Evolutionary conservation across 1,140 invertebrate species (phyloP), one percentile per base, ranked within the genome.

Genomic region (Acromyrmex heyeri): DNA sequence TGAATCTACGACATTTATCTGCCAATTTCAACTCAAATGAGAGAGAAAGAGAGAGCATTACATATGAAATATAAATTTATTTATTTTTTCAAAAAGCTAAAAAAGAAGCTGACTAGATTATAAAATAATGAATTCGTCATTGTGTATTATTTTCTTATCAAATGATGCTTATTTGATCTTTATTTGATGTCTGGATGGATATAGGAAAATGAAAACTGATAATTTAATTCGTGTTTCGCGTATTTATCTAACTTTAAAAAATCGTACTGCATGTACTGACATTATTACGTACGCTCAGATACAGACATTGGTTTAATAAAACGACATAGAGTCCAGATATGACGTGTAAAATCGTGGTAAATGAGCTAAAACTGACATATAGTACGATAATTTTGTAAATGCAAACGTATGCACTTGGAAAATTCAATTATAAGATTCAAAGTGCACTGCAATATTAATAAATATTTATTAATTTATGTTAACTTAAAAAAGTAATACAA

Each of bases 381-480:
- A 64, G 24, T 34, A 16, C 34, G 21, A 48, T 30, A 18, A 70
- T 44, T 79, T 34, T 70, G 64, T 16, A 69, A 44, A 78, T 24
- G 8, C 30, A 34, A 34, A 34, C 48, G 12, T 24, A 44, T 30
- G 16, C 34, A 34, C n/a, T 72, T 72, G 30, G 21, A 44, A 69
- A 57, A 81, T 55, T 70, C 50, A 70, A 53, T 65, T 30, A 34
- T 34, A 27, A 79, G n/a, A 34, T n/a, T 65, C 7, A 12, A 79
- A 79, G 62, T 79, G 27, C 24, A 53, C 12, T 48, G 18, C 12
- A 24, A n/a, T 81, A 30, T 78, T 44, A 72, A 72, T 30, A 16
- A 81, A 57, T 44, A 53, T 59, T 44, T 0, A n/a, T 72, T 70
- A 81, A 44, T 44, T 44, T 44, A 44, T 44, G 38, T 44, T 12